Evolutionary conservation across 2,113 vertebrate species (phyloP).

Genomic region (Lasiurus borealis): DNA sequence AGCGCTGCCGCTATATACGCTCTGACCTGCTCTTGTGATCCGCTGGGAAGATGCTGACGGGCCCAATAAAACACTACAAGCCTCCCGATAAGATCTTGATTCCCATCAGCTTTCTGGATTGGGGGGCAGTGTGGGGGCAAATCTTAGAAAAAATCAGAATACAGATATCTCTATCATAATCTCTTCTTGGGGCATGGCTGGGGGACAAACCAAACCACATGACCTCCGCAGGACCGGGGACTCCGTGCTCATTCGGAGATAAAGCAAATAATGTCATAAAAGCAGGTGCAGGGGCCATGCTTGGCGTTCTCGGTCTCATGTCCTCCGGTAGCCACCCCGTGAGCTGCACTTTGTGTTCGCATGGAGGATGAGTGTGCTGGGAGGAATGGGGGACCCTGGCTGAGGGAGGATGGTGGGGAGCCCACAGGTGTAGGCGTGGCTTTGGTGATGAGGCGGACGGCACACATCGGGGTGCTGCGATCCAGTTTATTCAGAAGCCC

Average conservation of each 20-base stretch:
- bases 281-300: neutral
- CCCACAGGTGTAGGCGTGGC: neutral
- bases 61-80: constrained; percentile 79
- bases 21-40: neutral
- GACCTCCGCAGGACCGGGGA: neutral
- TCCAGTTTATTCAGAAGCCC: neutral
- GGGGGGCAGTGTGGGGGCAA: neutral
- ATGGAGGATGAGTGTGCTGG: neutral
- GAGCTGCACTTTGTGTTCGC: accelerated
- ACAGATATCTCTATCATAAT: neutral
- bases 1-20: constrained; percentile 61
- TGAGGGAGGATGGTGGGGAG: too few relatives aligned
- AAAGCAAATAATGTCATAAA: neutral
- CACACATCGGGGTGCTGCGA: neutral
- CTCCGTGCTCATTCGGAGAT: neutral
- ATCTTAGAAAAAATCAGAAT: neutral
- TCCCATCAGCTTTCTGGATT: neutral
- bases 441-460: neutral
- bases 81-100: neutral
- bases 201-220: neutral
- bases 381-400: neutral
- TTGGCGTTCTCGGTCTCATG: neutral
- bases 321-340: accelerated
- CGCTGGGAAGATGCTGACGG: neutral
- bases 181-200: neutral